Conservation (phyloP, 2,888 invertebrate species). For the Clusia tigrina region DNA sequence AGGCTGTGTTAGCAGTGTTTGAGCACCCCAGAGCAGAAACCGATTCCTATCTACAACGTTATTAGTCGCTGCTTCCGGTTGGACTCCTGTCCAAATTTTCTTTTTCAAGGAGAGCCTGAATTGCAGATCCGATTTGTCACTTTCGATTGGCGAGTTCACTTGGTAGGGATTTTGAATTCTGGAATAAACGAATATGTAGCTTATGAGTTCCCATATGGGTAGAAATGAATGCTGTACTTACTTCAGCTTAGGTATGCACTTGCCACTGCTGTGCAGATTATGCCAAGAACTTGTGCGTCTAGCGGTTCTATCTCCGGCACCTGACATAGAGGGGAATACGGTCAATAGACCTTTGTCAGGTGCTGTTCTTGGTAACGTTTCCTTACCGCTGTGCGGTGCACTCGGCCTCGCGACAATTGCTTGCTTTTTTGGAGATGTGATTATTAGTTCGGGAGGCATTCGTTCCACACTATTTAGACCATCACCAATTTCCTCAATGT, state of each 20-base stretch:
- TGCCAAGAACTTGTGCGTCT: slow-evolving; percentile 63
- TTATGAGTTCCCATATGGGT: neutral
- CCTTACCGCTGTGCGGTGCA: slow-evolving; percentile 37
- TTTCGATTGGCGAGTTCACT: slow-evolving; percentile 7
- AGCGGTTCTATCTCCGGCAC: slow-evolving; percentile 42
- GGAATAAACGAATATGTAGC: slow-evolving; percentile 3
- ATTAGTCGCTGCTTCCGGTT: slow-evolving; percentile 58
- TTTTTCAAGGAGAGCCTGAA: slow-evolving; percentile 75
- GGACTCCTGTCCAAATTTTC: slow-evolving; percentile 76
- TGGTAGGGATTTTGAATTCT: slow-evolving; percentile 27
- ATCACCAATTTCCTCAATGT: slow-evolving; percentile 55
- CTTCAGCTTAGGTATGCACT: slow-evolving; percentile 46
- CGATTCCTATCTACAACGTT: slow-evolving; percentile 36
- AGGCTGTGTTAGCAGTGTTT: slow-evolving; percentile 62
- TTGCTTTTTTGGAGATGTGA: slow-evolving; percentile 60
- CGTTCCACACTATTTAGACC: slow-evolving; percentile 42
- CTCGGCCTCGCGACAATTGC: slow-evolving; percentile 5
- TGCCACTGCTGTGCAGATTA: slow-evolving; percentile 44
- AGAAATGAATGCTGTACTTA: slow-evolving; percentile 24
- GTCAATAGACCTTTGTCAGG: slow-evolving; percentile 32
- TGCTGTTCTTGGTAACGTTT: slow-evolving; percentile 44
- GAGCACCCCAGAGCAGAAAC: slow-evolving; percentile 75
- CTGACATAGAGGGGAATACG: slow-evolving; percentile 51
- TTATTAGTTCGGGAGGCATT: slow-evolving; percentile 66
- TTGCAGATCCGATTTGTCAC: slow-evolving; percentile 63